These are phyloP conservation scores for Aphrophora alni DNA, from an alignment of 2,888 invertebrate genomes.

Conservation along the genomic window DNA sequence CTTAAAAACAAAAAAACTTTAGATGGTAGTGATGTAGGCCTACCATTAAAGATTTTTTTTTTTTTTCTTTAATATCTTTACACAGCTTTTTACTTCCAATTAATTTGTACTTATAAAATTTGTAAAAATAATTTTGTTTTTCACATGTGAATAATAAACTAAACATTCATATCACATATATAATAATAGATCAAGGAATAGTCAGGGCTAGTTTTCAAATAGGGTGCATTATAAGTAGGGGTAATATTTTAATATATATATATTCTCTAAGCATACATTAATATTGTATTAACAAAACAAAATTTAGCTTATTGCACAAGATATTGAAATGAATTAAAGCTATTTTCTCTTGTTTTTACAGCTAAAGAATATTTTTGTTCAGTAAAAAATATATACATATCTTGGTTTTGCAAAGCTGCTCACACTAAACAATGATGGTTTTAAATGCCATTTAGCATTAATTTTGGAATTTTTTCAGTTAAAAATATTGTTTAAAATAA, in stretches of 20 bases:
- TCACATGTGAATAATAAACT: background rate
- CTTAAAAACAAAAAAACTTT: background rate
- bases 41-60: background rate
- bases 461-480: background rate
- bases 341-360: background rate
- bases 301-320: background rate
- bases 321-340: background rate
- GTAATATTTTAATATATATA: background rate
- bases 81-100: background rate
- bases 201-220: constrained; percentile 1
- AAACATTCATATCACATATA: background rate
- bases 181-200: too few species aligned
- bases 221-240: background rate
- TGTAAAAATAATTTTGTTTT: background rate
- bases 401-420: background rate
- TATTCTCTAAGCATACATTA: background rate
- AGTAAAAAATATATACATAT: background rate
- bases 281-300: background rate
- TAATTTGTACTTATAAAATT: background rate
- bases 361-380: background rate
- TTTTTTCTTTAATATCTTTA: background rate
- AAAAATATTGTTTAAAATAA: background rate
- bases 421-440: background rate
- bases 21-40: background rate
- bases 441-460: background rate